A percentile compares a stretch with the other conserved stretches of the same genome.
Evolutionary conservation across 2,888 invertebrate genomes (phyloP).

Genomic region (Cryptocheilus praepositus): DNA sequence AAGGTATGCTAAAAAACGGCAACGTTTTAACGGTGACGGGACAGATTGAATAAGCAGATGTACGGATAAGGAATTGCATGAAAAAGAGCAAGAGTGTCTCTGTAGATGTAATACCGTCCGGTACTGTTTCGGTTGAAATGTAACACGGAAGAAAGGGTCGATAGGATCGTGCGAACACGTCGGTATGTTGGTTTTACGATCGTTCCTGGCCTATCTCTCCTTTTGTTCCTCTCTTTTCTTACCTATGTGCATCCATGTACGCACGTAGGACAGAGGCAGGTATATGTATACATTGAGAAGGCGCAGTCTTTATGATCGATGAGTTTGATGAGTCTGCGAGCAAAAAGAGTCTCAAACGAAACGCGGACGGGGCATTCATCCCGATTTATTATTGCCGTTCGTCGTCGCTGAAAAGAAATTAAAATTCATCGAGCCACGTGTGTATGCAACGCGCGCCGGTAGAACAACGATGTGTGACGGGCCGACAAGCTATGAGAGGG

Average conservation of each 20-base stretch:
- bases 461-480: conserved; percentile 12
- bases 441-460: not conserved
- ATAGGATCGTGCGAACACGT: not conserved
- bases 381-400: conserved; percentile 53
- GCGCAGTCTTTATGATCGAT: conserved; percentile 42
- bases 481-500: not conserved
- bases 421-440: conserved; percentile 53
- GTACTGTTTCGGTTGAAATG: no score
- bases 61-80: not conserved
- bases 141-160: not conserved
- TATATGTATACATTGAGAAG: not conserved
- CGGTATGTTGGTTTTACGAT: conserved; percentile 7
- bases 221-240: not conserved
- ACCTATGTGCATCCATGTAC: not conserved
- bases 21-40: no score
- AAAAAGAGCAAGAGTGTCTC: no score
- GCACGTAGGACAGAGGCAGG: no score
- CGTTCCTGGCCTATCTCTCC: not conserved
- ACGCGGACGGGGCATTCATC: conserved; percentile 38
- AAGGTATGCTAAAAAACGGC: no score
- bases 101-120: no score
- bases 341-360: conserved; percentile 32
- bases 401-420: conserved; percentile 52
- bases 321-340: conserved; percentile 31
- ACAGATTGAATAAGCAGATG: not conserved